These are phyloP conservation scores for Cavia porcellus DNA, from an alignment of 2,113 vertebrate genomes.

Conservation along the genomic window DNA sequence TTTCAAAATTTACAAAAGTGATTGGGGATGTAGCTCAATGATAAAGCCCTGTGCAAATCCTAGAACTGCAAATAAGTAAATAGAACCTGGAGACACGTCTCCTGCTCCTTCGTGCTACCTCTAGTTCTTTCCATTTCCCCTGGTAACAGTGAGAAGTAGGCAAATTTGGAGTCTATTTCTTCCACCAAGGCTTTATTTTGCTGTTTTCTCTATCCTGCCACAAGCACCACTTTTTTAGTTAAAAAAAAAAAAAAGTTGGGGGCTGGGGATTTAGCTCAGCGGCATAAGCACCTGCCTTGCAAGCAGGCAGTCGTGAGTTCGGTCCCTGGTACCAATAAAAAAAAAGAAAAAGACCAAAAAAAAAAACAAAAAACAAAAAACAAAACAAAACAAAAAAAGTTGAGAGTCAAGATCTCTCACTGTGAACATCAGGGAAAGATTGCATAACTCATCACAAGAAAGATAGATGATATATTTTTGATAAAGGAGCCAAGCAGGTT, in stretches of 20 bases:
- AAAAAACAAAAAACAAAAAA: too few relatives aligned
- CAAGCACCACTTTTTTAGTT: not conserved
- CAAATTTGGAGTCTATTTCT: not conserved
- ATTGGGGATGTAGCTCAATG: not conserved
- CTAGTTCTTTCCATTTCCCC: not conserved
- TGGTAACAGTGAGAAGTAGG: not conserved
- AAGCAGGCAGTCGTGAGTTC: too few relatives aligned
- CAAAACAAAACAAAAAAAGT: too few relatives aligned
- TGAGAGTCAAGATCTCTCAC: not conserved
- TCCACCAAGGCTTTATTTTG: not conserved
- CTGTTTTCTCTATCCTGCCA: not conserved
- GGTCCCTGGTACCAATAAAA: too few relatives aligned
- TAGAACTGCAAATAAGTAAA: not conserved
- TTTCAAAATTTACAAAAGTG: not conserved
- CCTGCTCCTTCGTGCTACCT: not conserved
- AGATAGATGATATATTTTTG: not conserved
- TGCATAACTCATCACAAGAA: not conserved
- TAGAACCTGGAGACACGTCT: not conserved
- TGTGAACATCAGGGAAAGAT: not conserved
- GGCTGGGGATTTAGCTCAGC: too few relatives aligned
- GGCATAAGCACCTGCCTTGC: too few relatives aligned
- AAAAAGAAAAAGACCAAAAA: too few relatives aligned
- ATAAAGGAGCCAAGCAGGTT: too few relatives aligned
- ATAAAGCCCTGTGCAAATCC: not conserved
- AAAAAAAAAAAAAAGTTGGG: too few relatives aligned